Evolutionary conservation across 2,113 vertebrate species (phyloP), one percentile per base, ranked within the genome.

Genomic region (Oenanthe oenanthe): DNA sequence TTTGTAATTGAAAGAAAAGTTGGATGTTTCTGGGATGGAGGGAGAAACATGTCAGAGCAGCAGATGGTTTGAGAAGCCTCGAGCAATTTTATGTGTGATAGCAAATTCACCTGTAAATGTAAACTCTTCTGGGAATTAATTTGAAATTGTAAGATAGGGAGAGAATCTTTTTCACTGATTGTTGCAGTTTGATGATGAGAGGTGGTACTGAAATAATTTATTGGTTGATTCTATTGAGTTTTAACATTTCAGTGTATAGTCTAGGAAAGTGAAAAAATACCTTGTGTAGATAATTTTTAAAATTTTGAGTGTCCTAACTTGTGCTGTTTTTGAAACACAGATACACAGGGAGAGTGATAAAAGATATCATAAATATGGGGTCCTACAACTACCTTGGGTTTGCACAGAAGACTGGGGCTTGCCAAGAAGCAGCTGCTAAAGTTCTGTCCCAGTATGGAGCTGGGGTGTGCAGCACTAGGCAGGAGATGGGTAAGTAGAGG

Each of bases 311-410:
- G 25, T 77, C 29, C 77, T 96, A 93, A 96, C 29, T 32, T 85
- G 17, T 54, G 48, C 11, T 97, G 31, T 65, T 97, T 42, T 96
- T 97, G 58, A 88, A 96, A 95, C 82, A 63, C 96, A 99, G 99
- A 88, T 98, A 99, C 92, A 99, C 99, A 2, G 99, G 99, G 58
- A 98, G 96, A 95, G 97, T 99, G 88, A 98, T 99, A 96, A 99
- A 99, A 95, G 98, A 95, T 57, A 98, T 99, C 83, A 99, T 99
- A 97, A 99, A 99, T 89, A 99, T 99, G 99, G 99, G 99, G 67
- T 99, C 99, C 7, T 99, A 99, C 97, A 99, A 99, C 96, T 99
- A 99, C 97, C 98, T 99, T 68, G 99, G 99, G 95, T 99, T 99
- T 96, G 99, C 99, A 42, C 98, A 98, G 94, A 99, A 98, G 68